A percentile compares a stretch with the other conserved stretches of the same genome.
Conservation (phyloP, 2,797 vertebrate genomes). For the Cossypha dichroa region DNA sequence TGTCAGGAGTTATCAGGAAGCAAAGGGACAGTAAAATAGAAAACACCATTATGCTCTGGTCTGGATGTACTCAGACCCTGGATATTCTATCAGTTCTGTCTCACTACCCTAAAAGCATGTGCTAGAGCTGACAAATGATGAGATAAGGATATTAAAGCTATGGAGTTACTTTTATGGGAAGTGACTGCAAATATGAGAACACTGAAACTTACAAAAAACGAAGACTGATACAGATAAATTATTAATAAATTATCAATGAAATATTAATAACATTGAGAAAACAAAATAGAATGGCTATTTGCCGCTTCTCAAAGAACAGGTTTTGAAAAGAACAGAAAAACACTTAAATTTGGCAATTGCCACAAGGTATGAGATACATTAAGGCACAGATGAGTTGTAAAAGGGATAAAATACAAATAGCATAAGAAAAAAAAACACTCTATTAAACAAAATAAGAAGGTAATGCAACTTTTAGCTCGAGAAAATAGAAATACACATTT, state of each 20-base stretch:
- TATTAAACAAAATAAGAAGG: neutral
- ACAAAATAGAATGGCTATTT: neutral
- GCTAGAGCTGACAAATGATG: neutral
- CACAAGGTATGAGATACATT: neutral
- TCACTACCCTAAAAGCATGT: neutral
- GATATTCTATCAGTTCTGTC: neutral
- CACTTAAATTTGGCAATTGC: neutral
- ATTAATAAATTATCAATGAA: neutral
- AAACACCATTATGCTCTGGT: neutral
- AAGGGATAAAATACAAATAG: neutral
- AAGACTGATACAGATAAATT: neutral
- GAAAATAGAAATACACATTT: neutral
- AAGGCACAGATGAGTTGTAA: neutral
- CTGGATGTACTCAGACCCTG: neutral
- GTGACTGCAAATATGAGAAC: neutral
- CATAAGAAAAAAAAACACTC: neutral
- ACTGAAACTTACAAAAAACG: neutral
- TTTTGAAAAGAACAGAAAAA: neutral
- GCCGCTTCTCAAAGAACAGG: neutral
- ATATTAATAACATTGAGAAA: neutral
- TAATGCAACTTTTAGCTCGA: neutral
- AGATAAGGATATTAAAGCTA: neutral
- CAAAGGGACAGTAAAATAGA: neutral
- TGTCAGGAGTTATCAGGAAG: constrained; percentile 32
- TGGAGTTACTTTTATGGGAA: neutral